Evolutionary conservation across 2,888 invertebrate species (phyloP), one percentile per base, ranked within the genome.

Genomic region (Drosophila mayaguana): DNA sequence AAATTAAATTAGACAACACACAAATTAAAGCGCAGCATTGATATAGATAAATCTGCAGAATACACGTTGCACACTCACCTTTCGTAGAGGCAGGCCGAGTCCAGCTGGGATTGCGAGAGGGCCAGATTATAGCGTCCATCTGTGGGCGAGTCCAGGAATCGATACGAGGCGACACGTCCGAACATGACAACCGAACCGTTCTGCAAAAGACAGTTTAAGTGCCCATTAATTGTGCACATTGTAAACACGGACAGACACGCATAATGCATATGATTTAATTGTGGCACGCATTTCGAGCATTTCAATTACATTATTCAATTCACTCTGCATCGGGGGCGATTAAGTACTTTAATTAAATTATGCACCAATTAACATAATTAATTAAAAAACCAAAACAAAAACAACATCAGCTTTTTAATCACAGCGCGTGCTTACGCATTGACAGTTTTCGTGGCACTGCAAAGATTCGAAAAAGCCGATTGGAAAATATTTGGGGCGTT

Each of bases 101-200:
- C 96, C 93, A 95, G 94, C 92, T 96, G 95, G 43, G 95, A 95
- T 83, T 96, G 96, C 54, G 96, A 95, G 69, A 96, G 95, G 90
- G 96, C 95, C 84, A 96, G 94, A 91, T 96, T 95, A 87, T 96
- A 95, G 80, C 96, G 94, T 81, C 95, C 96, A 93, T 97, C 97
- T 76, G 96, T 96, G 64, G 95, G 95, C 32, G 97, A 97, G 93
- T 97, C 97, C 87, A 97, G 94, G 93, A 97, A 97, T 82, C 97
- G 95, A 93, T 97, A 97, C 45, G 96, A 97, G 88, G 97, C 97
- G 87, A 97, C 96, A 80, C 97, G 95, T 56, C 97, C 97, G 92
- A 97, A 97, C 94, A 97, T 97, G 67, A 97, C 95, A 77, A 97
- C 94, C 83, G 96, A 96, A 73, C 97, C 97, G 93, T 97, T 97